phyloP scores from a whole-genome alignment of 2,797 vertebrate genomes.

The Sphaeramia orbicularis region DNA sequence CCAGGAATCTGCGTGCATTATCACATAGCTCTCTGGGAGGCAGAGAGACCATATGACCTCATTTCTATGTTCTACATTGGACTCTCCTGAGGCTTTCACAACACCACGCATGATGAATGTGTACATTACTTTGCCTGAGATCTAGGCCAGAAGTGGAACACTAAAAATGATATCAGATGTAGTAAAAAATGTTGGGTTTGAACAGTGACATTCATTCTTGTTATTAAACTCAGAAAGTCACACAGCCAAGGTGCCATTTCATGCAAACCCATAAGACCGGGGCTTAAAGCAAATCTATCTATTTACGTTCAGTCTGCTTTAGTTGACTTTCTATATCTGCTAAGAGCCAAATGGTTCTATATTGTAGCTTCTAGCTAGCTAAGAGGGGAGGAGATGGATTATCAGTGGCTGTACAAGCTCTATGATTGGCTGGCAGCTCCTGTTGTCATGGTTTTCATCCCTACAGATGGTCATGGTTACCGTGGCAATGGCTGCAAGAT shows the following conservation, averaged over 20 bases:
- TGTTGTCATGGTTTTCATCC: conserved; percentile 76
- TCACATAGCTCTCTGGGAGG: conserved; percentile 35
- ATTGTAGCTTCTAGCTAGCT: conserved; percentile 39
- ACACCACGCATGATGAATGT: conserved; percentile 53
- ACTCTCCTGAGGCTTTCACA: conserved; percentile 52
- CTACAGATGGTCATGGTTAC: conserved; percentile 82
- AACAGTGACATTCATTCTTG: not conserved
- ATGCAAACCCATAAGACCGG: conserved; percentile 6
- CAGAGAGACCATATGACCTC: conserved; percentile 52
- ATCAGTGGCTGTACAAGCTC: conserved; percentile 42
- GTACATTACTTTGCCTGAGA: conserved; percentile 47
- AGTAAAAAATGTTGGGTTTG: not conserved
- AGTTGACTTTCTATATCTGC: conserved; percentile 26
- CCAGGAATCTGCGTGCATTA: conserved; percentile 51
- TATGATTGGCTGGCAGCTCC: conserved; percentile 69
- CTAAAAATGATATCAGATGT: conserved; percentile 18
- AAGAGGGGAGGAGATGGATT: conserved; percentile 58
- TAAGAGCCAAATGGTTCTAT: conserved; percentile 35
- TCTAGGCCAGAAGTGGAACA: conserved; percentile 33
- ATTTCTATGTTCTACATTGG: conserved; percentile 53
- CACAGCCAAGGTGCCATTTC: conserved; percentile 8
- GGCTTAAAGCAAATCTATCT: conserved; percentile 45
- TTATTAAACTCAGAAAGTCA: not conserved
- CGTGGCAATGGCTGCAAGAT: conserved; percentile 74
- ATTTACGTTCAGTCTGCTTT: conserved; percentile 48